Conservation (phyloP, 92 coral and sea anemone genomes). For the Virgularia gustaviana region DNA sequence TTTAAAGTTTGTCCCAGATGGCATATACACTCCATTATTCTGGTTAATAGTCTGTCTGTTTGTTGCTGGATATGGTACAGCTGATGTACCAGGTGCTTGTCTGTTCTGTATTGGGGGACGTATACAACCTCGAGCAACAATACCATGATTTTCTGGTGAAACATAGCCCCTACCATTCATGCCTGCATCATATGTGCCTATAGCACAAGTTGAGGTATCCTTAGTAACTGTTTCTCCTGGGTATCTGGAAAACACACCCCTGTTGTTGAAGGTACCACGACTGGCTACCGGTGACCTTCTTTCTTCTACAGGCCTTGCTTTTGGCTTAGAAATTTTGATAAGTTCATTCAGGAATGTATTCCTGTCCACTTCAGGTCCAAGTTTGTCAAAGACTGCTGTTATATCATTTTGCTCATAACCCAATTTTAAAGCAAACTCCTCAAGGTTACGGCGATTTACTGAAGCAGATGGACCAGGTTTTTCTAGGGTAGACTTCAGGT, state of each 20-base stretch:
- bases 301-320: neutral
- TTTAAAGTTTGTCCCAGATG: conserved; percentile 23
- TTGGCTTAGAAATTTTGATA: conserved; percentile 49
- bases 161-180: neutral
- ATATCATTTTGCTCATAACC: conserved; percentile 82
- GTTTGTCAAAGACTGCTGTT: conserved; percentile 70
- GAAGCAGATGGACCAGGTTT: conserved; percentile 8
- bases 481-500: neutral
- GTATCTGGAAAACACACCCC: neutral
- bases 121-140: conserved; percentile 1
- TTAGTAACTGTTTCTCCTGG: conserved; percentile 4
- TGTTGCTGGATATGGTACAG: neutral
- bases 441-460: conserved; percentile 61
- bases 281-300: neutral
- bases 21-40: neutral
- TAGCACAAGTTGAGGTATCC: neutral
- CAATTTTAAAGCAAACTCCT: conserved; percentile 87
- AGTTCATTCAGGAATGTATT: conserved; percentile 87
- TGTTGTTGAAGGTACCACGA: neutral
- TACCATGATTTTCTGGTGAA: neutral
- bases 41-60: neutral
- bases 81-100: neutral
- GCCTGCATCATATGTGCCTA: too few species aligned
- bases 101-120: neutral
- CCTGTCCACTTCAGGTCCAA: conserved; percentile 73